These are phyloP conservation scores for Dryobotodes eremita DNA, from an alignment of 2,888 invertebrate genomes.

Conservation along the genomic window DNA sequence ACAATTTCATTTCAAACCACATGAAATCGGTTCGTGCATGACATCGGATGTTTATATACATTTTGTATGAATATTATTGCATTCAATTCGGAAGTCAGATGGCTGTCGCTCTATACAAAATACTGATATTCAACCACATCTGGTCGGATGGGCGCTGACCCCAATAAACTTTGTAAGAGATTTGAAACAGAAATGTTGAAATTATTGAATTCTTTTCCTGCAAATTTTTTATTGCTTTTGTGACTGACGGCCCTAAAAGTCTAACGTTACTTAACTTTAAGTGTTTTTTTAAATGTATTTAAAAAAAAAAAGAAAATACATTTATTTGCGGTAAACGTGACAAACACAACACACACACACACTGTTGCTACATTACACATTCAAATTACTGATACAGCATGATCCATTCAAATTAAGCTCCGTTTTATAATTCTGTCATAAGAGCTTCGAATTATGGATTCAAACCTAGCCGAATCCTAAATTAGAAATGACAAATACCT, in stretches of 20 bases:
- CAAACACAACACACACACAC: no score
- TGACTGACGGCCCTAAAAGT: background rate
- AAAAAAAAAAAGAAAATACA: no score
- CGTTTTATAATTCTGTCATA: background rate
- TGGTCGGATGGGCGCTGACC: constrained; percentile 23
- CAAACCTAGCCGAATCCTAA: background rate
- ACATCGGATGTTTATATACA: constrained; percentile 9
- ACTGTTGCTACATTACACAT: no score
- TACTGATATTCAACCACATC: constrained; percentile 46
- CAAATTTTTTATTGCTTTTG: background rate
- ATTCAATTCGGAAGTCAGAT: constrained; percentile 30
- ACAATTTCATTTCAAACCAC: constrained; percentile 39
- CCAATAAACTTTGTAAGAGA: constrained; percentile 29
- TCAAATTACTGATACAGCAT: background rate
- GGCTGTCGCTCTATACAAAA: constrained; percentile 24
- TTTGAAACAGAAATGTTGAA: constrained; percentile 6
- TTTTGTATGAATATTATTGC: constrained; percentile 36
- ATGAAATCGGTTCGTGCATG: constrained; percentile 28
- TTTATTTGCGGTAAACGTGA: no score
- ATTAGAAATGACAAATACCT: background rate
- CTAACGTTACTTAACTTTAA: background rate
- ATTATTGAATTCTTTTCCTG: constrained; percentile 8
- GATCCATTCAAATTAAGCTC: background rate
- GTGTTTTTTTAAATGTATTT: background rate
- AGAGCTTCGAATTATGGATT: background rate